A percentile compares a stretch with the other conserved stretches of the same genome.
Conservation (phyloP, 1,140 invertebrate species). For the Zophobas atratus region DNA sequence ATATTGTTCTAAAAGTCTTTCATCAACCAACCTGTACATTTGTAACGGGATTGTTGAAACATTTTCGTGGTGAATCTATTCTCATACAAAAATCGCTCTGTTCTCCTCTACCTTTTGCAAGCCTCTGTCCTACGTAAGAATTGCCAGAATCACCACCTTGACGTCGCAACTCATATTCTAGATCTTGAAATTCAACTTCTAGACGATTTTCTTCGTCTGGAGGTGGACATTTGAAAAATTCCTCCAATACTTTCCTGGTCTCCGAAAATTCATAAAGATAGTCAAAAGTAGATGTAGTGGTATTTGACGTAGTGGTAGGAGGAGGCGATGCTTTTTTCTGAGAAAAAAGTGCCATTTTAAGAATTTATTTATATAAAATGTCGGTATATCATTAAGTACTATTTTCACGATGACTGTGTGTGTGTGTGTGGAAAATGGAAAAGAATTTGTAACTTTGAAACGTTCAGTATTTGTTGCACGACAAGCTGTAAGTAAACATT, state of each 20-base stretch:
- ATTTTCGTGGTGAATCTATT: slow-evolving; percentile 72
- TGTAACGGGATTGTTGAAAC: slow-evolving; percentile 71
- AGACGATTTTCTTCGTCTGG: slow-evolving; percentile 72
- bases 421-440: no score
- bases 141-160: slow-evolving; percentile 75
- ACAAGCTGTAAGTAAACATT: not conserved
- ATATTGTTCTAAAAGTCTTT: slow-evolving; percentile 20
- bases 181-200: slow-evolving; percentile 72
- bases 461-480: no score
- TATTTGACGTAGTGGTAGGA: slow-evolving; percentile 67
- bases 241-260: slow-evolving; percentile 90
- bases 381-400: no score
- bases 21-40: slow-evolving; percentile 68
- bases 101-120: slow-evolving; percentile 75
- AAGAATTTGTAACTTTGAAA: no score
- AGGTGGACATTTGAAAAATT: slow-evolving; percentile 89
- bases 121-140: slow-evolving; percentile 85
- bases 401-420: no score
- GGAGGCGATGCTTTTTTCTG: slow-evolving; percentile 50
- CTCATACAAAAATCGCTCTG: slow-evolving; percentile 64
- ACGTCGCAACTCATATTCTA: slow-evolving; percentile 87
- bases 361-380: not conserved
- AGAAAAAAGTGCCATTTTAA: no score
- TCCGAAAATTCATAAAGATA: slow-evolving; percentile 93
- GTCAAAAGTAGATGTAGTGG: slow-evolving; percentile 77